These are phyloP conservation scores for Florisuga fusca DNA, from an alignment of 2,797 vertebrate genomes.

Conservation along the genomic window DNA sequence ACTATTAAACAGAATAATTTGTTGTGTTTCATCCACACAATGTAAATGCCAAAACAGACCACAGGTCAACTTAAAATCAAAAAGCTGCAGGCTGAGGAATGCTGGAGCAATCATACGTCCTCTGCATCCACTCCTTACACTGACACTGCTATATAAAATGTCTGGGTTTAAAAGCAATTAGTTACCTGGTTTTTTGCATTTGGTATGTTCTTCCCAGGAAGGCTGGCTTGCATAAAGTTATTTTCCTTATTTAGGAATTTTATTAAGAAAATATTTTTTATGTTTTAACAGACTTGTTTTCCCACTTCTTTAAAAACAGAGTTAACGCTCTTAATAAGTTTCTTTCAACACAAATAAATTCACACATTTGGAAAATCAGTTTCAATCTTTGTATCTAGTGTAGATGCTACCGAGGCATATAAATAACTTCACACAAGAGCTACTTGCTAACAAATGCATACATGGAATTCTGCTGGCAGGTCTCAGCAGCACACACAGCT, in stretches of 20 bases:
- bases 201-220: not conserved
- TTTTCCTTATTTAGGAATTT: not conserved
- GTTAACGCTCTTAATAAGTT: not conserved
- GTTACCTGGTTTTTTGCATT: not conserved
- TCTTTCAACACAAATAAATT: not conserved
- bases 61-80: not conserved
- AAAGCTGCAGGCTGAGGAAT: not conserved
- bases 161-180: not conserved
- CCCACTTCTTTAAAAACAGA: not conserved
- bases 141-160: not conserved
- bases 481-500: not conserved
- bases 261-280: not conserved
- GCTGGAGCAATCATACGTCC: not conserved
- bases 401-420: not conserved
- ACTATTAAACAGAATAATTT: constrained; percentile 17
- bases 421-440: constrained; percentile 28
- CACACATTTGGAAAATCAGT: not conserved
- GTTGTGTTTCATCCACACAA: constrained; percentile 11
- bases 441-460: constrained; percentile 34
- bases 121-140: not conserved
- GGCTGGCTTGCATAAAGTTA: not conserved
- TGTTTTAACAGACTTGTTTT: not conserved
- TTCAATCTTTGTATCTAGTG: not conserved
- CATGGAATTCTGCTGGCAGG: not conserved
- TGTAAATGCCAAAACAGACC: not conserved